Conservation (phyloP, 1,140 invertebrate genomes). For the Acromyrmex heyeri region DNA sequence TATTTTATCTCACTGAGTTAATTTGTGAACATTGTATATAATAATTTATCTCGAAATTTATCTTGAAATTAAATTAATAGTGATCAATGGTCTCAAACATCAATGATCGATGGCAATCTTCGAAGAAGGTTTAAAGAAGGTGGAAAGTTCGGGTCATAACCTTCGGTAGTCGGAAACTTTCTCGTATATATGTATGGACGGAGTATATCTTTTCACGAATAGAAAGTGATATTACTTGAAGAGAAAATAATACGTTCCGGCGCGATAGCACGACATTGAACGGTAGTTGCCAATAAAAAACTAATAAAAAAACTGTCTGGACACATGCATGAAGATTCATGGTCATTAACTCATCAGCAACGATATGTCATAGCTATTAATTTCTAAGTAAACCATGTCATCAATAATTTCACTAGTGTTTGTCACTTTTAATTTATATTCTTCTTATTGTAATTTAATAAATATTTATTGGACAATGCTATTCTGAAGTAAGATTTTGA, state of each 20-base stretch:
- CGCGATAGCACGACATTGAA: conserved; percentile 13
- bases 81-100: background rate
- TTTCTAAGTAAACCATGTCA: conserved; percentile 25
- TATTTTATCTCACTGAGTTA: background rate
- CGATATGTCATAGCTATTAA: conserved; percentile 34
- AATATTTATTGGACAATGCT: background rate
- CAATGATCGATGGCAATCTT: conserved; percentile 11
- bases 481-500: background rate
- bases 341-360: conserved; percentile 33
- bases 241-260: conserved; percentile 24
- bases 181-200: background rate
- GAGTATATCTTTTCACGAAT: conserved; percentile 25
- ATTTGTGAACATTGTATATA: background rate
- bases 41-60: background rate
- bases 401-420: conserved; percentile 28
- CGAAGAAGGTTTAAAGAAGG: conserved; percentile 11
- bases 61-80: background rate
- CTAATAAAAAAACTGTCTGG: conserved; percentile 7
- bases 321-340: conserved; percentile 33
- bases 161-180: conserved; percentile 55
- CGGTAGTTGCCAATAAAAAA: background rate
- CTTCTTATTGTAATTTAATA: background rate
- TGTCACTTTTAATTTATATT: conserved; percentile 20
- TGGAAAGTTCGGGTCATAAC: conserved; percentile 51
- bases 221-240: conserved; percentile 47